Evolutionary conservation across 2,888 invertebrate genomes (phyloP).

Genomic region (Diaprepes abbreviatus): DNA sequence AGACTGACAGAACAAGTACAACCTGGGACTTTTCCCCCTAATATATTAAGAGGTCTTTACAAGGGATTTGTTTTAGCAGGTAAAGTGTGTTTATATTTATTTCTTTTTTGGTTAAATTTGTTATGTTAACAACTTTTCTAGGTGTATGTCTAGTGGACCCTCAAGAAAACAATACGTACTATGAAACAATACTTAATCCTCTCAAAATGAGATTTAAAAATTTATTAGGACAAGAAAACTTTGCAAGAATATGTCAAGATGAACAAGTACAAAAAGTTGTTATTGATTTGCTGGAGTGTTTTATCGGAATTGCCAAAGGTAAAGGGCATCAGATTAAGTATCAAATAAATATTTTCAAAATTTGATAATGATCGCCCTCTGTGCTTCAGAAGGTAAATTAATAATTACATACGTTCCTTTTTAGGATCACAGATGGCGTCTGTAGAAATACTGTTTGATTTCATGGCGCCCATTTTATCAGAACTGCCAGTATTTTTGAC

Average conservation of each 20-base stretch:
- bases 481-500: constrained; percentile 80
- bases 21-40: constrained; percentile 71
- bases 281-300: constrained; percentile 81
- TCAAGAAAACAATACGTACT: constrained; percentile 60
- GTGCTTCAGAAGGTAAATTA: too few relatives aligned
- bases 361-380: too few relatives aligned
- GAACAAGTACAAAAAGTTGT: constrained; percentile 78
- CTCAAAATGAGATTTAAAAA: constrained; percentile 71
- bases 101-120: too few relatives aligned
- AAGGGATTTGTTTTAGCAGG: constrained; percentile 46
- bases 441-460: constrained; percentile 68
- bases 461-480: constrained; percentile 76
- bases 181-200: constrained; percentile 67
- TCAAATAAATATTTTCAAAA: too few relatives aligned
- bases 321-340: too few relatives aligned
- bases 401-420: too few relatives aligned
- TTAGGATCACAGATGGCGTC: constrained; percentile 62
- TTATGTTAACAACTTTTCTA: constrained; percentile 65
- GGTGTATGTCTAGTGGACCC: constrained; percentile 69
- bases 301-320: constrained; percentile 80
- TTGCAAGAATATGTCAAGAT: constrained; percentile 71
- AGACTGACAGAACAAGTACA: constrained; percentile 70
- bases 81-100: too few relatives aligned
- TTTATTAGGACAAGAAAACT: constrained; percentile 70
- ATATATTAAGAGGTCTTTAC: constrained; percentile 66